Evolutionary conservation across 2,113 vertebrate species (phyloP), one percentile per base, ranked within the genome.

Genomic region (Tupaia chinensis): DNA sequence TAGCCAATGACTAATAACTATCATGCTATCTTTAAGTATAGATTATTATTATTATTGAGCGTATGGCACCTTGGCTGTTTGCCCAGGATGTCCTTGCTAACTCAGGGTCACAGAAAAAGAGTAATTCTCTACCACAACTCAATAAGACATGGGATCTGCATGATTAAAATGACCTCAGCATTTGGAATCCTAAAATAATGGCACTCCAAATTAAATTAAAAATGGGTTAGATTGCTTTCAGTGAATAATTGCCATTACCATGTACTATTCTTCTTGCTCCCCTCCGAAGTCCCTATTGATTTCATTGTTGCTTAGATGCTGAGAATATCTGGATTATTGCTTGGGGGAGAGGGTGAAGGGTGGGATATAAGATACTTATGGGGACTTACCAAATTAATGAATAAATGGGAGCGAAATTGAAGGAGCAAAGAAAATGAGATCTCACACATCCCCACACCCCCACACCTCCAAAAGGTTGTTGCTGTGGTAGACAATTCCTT

Each of bases 81-180:
- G 97, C 98, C 98, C 97, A 98, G 96, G 76, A 32, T 96, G 96
- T 98, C 98, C 98, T 98, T 98, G 98, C 94, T 98, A 98, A 97
- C 94, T 97, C 96, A 91, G 96, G 97, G 97, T 98, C 97, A 98
- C 97, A 96, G 80, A 96, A 97, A 98, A 97, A 87, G 94, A 98
- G 61, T 98, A 97, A 98, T 98, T 97, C 60, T 96, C 93, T 95
- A 81, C 88, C 97, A 81, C 96, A 97, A 95, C 97, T 98, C 96
- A 97, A 91, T 98, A 97, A 98, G 94, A 98, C 94, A 97, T 13
- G 85, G 88, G 83, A 97, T 97, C 90, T 97, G 94, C 95, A 83
- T 97, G 97, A 98, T 97, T 97, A 97, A 98, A 97, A 97, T 96
- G 96, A 95, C 81, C 89, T 98, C 93, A 97, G 72, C 53, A 84